Evolutionary conservation across 2,888 invertebrate species (phyloP), one percentile per base, ranked within the genome.

Genomic region (Saturnia japonica): DNA sequence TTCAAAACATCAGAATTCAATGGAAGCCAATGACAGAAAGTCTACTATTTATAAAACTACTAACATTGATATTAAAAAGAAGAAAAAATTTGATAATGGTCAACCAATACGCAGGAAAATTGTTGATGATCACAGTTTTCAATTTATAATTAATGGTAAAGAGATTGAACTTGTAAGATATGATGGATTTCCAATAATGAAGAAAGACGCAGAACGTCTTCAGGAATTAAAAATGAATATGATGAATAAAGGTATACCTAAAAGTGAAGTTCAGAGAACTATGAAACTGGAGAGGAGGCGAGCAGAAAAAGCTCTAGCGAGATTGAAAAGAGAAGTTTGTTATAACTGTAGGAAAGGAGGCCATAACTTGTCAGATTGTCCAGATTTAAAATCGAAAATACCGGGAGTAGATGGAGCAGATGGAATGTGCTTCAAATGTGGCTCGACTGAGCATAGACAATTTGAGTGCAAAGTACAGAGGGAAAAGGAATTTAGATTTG

Each of bases 371-470:
- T 96, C 97, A 0, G 97, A 97, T 74, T 98, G 98, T 90, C 97
- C 98, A 0, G 95, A 96, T 68, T 82, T 96, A 19, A 94, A 93
- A 76, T 92, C 94, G 12, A 94, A 95, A 78, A 94, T 94, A 81
- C 89, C 91, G 54, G 89, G 88, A 25, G 86, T 90, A 4, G 90
- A 93, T 71, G 85, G 90, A 0, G 94, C 93, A 8, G 95, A 95
- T 68, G 97, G 97, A 11, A 95, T 98, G 68, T 98, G 98, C 82
- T 98, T 97, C 83, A 98, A 98, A 87, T 98, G 98, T 89, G 98
- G 98, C 0, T 98, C 98, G 0, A 97, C 97, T 7, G 98, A 98
- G 85, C 98, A 98, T 83, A 95, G 95, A 16, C 96, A 96, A 80
- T 96, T 95, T 83, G 95, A 96, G 81, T 97, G 97, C 80, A 96